Conservation (phyloP, 2,797 vertebrate genomes). For the Oophaga sylvatica region DNA sequence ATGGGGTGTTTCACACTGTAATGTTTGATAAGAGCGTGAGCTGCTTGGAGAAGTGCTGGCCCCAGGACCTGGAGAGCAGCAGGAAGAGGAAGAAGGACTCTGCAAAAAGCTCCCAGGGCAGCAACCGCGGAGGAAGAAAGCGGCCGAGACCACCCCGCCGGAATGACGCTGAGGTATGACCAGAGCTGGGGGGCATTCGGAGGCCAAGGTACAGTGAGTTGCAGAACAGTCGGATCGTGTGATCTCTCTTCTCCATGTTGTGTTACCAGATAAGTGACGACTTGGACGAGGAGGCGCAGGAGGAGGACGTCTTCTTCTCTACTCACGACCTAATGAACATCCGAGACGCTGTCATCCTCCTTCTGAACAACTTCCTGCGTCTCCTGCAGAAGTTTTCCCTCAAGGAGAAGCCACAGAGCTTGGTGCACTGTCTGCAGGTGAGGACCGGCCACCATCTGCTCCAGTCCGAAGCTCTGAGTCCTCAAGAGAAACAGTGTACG, state of each 20-base stretch:
- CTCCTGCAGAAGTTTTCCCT: slow-evolving; percentile 85
- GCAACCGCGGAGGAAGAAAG: slow-evolving; percentile 72
- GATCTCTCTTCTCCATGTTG: background rate
- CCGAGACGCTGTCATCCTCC: slow-evolving; percentile 75
- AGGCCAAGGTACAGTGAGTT: no score
- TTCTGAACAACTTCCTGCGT: slow-evolving; percentile 83
- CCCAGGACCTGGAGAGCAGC: slow-evolving; percentile 71
- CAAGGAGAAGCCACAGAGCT: slow-evolving; percentile 80
- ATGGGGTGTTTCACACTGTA: slow-evolving; percentile 87
- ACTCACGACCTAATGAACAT: slow-evolving; percentile 78
- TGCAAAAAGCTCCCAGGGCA: slow-evolving; percentile 71
- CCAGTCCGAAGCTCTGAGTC: background rate
- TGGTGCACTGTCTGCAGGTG: slow-evolving; percentile 82
- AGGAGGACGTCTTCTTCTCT: slow-evolving; percentile 79
- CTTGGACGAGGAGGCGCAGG: slow-evolving; percentile 70
- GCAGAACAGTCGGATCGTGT: no score
- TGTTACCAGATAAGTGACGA: slow-evolving; percentile 68
- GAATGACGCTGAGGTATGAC: slow-evolving; percentile 73
- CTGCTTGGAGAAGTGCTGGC: slow-evolving; percentile 83
- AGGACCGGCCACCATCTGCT: background rate
- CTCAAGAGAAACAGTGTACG: no score
- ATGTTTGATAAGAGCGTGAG: slow-evolving; percentile 87
- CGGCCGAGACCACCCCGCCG: slow-evolving; percentile 75
- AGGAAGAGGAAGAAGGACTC: slow-evolving; percentile 87
- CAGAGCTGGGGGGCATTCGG: no score